These are phyloP conservation scores for Halocynthia aurantium DNA, from an alignment of 23 tunicate genomes.

Conservation along the genomic window DNA sequence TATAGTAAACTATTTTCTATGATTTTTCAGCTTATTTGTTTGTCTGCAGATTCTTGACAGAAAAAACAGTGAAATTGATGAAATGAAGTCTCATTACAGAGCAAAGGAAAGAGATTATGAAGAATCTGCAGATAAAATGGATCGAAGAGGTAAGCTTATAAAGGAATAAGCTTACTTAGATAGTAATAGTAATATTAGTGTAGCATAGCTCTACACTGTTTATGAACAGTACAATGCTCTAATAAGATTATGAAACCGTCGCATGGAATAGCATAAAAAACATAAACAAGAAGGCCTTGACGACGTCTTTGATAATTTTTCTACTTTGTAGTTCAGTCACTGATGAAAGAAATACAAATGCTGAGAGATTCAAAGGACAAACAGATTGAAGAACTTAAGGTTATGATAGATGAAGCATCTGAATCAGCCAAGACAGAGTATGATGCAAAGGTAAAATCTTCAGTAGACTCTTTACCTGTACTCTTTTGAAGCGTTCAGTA, in stretches of 20 bases:
- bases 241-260: too few species aligned
- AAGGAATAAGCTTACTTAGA: background rate
- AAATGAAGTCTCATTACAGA: conserved; percentile 70
- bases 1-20: too few species aligned
- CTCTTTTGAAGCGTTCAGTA: background rate
- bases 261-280: too few species aligned
- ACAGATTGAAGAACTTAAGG: conserved; percentile 58
- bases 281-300: too few species aligned
- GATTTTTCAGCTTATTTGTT: background rate
- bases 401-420: conserved; percentile 49
- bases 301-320: background rate
- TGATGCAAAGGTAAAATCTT: conserved; percentile 47
- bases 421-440: conserved; percentile 51
- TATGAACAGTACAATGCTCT: too few species aligned
- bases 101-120: conserved; percentile 66
- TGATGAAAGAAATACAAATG: conserved; percentile 48
- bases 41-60: conserved; percentile 56
- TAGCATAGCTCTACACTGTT: background rate
- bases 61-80: conserved; percentile 85
- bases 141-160: conserved; percentile 41
- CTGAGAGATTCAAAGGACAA: conserved; percentile 50
- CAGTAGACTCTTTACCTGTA: background rate
- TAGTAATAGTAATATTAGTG: background rate
- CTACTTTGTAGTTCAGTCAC: conserved; percentile 30
- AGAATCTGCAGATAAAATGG: conserved; percentile 51